These are phyloP conservation scores for Lagorchestes hirsutus DNA, from an alignment of 2,797 vertebrate species.

Conservation along the genomic window DNA sequence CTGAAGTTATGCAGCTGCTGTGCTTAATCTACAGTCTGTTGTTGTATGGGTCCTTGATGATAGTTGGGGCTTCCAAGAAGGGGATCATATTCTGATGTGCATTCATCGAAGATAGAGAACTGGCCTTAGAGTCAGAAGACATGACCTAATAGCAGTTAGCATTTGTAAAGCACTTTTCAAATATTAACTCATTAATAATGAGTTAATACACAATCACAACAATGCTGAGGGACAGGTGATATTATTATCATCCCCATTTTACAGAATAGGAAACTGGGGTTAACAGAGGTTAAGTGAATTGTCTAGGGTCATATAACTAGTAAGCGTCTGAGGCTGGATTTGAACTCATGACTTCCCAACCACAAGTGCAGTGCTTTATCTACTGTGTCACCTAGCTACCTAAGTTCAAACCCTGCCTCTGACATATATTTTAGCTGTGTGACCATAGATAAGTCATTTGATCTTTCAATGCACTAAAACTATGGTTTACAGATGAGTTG, in stretches of 20 bases:
- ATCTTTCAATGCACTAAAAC: not conserved
- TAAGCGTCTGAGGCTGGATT: not conserved
- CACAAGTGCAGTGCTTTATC: not conserved
- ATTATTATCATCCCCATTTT: not conserved
- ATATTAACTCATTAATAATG: not conserved
- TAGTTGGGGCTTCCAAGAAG: not conserved
- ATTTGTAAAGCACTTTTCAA: not conserved
- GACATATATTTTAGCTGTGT: not conserved
- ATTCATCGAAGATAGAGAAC: not conserved
- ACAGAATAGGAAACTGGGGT: not conserved
- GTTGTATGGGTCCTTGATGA: not conserved
- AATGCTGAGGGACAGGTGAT: not conserved
- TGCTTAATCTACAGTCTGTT: not conserved
- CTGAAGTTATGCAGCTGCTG: not conserved
- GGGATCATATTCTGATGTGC: not conserved
- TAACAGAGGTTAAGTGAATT: not conserved
- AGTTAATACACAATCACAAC: not conserved
- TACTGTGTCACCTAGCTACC: not conserved
- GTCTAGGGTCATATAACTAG: not conserved
- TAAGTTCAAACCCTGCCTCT: not conserved
- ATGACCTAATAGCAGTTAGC: not conserved
- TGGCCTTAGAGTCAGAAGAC: not conserved
- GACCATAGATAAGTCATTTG: not conserved
- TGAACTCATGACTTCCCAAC: not conserved
- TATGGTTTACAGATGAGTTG: not conserved